Conservation (phyloP, 2,888 invertebrate species). For the Sceliomorpha sp. region DNA sequence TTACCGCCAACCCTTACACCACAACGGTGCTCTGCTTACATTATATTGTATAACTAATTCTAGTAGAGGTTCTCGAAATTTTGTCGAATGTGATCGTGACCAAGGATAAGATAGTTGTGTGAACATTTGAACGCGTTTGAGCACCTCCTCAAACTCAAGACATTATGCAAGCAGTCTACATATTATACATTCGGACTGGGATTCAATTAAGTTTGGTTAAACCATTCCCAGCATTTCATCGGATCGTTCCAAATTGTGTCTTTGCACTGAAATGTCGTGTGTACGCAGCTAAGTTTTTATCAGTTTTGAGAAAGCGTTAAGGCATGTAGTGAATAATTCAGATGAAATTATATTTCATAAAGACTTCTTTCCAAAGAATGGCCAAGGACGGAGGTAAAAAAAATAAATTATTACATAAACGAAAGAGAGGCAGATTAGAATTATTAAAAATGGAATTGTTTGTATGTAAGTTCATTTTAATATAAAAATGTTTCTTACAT, state of each 20-base stretch:
- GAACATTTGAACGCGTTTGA: slow-evolving; percentile 52
- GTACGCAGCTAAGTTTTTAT: slow-evolving; percentile 10
- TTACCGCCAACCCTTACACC: slow-evolving; percentile 79
- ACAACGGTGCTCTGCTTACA: slow-evolving; percentile 80
- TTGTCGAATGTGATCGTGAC: slow-evolving; percentile 56
- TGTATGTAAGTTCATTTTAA: too few species aligned
- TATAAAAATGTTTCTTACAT: too few species aligned
- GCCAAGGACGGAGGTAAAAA: too few species aligned
- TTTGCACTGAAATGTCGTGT: slow-evolving; percentile 31
- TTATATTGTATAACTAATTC: slow-evolving; percentile 81
- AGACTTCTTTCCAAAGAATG: too few species aligned
- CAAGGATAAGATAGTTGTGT: slow-evolving; percentile 49
- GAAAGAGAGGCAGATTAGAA: too few species aligned
- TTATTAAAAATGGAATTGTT: too few species aligned
- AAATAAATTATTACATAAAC: too few species aligned
- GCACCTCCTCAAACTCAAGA: slow-evolving; percentile 66
- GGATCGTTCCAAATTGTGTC: slow-evolving; percentile 70
- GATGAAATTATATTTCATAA: too few species aligned
- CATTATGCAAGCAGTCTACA: slow-evolving; percentile 81
- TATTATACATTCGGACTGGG: slow-evolving; percentile 81
- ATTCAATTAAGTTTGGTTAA: slow-evolving; percentile 81
- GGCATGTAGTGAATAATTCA: too few species aligned
- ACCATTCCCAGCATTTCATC: slow-evolving; percentile 67
- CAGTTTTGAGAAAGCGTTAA: slow-evolving; percentile 7
- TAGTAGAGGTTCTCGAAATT: slow-evolving; percentile 77